Evolutionary conservation across 37 sponge, comb jelly and placozoan genomes (phyloP).

Genomic region (Ephydatia muelleri): DNA sequence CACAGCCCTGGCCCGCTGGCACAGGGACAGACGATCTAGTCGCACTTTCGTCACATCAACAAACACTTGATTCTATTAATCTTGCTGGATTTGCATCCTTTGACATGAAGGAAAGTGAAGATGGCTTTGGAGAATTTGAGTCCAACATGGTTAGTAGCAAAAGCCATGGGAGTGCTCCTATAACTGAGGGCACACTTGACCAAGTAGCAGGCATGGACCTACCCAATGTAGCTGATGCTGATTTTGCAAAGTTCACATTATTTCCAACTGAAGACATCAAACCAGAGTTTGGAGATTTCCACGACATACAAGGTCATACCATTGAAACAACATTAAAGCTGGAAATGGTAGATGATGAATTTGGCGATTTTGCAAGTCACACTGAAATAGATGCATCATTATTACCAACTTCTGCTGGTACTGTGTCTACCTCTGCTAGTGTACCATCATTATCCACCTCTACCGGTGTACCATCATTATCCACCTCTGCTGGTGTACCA

Average conservation of each 20-base stretch:
- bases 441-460: background rate
- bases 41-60: background rate
- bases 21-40: too few relatives aligned
- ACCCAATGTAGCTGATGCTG: conserved; percentile 4
- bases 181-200: background rate
- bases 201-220: background rate
- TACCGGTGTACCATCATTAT: background rate
- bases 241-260: conserved; percentile 8
- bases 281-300: background rate
- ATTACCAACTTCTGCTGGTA: background rate
- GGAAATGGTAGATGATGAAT: background rate
- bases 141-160: background rate
- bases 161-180: background rate
- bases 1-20: background rate
- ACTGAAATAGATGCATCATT: background rate
- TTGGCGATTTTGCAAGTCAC: conserved; percentile 24
- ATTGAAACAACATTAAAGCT: background rate
- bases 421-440: background rate
- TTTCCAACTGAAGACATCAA: background rate
- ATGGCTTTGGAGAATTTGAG: conserved; percentile 59
- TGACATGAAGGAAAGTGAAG: conserved; percentile 7
- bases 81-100: background rate
- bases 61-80: background rate
- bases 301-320: background rate
- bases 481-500: background rate